These are phyloP conservation scores for Gambusia affinis DNA, from an alignment of 2,113 vertebrate species.

Conservation along the genomic window DNA sequence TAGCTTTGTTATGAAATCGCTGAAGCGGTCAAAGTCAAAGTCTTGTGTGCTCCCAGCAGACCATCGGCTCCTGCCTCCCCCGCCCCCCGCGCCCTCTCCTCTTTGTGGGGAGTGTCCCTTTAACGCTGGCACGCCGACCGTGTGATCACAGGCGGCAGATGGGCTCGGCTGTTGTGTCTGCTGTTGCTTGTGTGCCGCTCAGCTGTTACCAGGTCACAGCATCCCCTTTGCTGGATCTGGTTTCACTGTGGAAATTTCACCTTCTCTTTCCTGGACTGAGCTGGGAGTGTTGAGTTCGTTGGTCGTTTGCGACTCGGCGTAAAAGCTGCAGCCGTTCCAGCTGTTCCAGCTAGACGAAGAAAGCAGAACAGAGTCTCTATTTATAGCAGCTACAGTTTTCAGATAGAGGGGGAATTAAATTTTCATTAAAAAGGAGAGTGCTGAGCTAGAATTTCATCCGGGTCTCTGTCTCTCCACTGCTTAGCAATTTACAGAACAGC, in stretches of 20 bases:
- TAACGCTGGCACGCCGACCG: constrained; percentile 22
- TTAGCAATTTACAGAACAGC: constrained; percentile 31
- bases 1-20: constrained; percentile 32
- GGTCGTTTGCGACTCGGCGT: not conserved
- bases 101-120: not conserved
- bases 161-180: constrained; percentile 70
- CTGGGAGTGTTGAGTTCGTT: constrained; percentile 13
- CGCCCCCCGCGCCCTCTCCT: not conserved
- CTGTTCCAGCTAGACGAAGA: constrained; percentile 11
- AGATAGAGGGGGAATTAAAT: constrained; percentile 49
- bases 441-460: constrained; percentile 52
- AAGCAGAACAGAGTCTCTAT: constrained; percentile 40
- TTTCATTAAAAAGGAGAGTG: constrained; percentile 69
- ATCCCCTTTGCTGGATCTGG: constrained; percentile 59
- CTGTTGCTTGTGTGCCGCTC: constrained; percentile 66
- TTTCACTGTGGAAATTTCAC: constrained; percentile 77
- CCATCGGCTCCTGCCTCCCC: constrained; percentile 10
- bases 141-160: constrained; percentile 61
- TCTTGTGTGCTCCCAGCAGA: constrained; percentile 21
- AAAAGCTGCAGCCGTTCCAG: constrained; percentile 1
- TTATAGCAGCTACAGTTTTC: constrained; percentile 52
- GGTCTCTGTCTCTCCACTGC: not conserved
- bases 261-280: constrained; percentile 62
- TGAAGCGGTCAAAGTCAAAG: constrained; percentile 27
- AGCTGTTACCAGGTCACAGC: constrained; percentile 71